Percentiles rank a stretch among this genome's conserved stretches.
Evolutionary conservation across 92 coral and sea anemone species (phyloP).

Genomic region (Anthopleura xanthogrammica): DNA sequence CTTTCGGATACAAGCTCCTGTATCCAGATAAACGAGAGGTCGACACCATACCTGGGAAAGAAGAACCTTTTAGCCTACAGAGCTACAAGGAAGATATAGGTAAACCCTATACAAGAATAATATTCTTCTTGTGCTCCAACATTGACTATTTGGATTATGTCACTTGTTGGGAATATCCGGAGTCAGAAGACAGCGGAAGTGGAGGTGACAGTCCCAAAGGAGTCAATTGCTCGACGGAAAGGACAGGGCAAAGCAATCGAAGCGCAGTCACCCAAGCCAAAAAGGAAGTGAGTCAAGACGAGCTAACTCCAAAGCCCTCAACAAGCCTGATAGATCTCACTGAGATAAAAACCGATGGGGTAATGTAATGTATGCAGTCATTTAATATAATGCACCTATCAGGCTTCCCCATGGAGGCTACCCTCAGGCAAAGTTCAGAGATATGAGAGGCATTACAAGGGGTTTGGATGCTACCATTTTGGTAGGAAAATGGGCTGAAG

Average conservation of each 20-base stretch:
- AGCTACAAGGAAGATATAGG: conserved; percentile 24
- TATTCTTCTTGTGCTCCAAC: conserved; percentile 14
- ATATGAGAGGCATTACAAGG: neutral
- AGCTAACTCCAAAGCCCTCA: neutral
- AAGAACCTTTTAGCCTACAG: conserved; percentile 18
- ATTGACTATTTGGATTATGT: conserved; percentile 4
- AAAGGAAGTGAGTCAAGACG: neutral
- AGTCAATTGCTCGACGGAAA: neutral
- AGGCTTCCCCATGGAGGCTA: neutral
- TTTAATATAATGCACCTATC: neutral
- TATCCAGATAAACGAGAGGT: conserved; percentile 26
- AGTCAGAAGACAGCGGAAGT: neutral
- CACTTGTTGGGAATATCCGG: neutral
- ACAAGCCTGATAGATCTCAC: conserved; percentile 13
- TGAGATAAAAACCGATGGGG: conserved; percentile 4
- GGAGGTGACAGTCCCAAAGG: neutral
- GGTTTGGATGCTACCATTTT: neutral
- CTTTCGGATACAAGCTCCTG: conserved; percentile 6
- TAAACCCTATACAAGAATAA: neutral
- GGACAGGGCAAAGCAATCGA: neutral
- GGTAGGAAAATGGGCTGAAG: neutral
- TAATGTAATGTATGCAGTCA: neutral
- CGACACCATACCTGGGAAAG: conserved; percentile 24
- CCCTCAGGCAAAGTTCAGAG: neutral
- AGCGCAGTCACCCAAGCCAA: neutral